These are phyloP conservation scores for Drosophila willistoni DNA, from an alignment of 1,140 invertebrate genomes.

Conservation along the genomic window DNA sequence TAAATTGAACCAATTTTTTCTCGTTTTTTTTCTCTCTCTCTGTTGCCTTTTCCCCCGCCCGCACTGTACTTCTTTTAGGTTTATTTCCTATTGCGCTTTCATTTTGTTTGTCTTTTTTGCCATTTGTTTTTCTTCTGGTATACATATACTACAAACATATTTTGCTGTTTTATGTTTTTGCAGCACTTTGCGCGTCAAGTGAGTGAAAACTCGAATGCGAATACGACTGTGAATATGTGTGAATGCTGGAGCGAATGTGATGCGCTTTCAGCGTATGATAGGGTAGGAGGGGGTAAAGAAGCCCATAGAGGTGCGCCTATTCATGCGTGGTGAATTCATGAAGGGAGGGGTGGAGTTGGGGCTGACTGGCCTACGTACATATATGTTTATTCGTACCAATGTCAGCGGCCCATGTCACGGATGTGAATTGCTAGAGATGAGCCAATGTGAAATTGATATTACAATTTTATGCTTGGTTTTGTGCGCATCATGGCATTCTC, in stretches of 20 bases:
- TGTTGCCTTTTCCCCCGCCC: neutral
- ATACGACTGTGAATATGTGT: constrained; percentile 38
- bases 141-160: constrained; percentile 47
- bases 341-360: neutral
- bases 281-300: too few relatives aligned
- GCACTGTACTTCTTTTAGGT: neutral
- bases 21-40: constrained; percentile 30
- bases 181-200: constrained; percentile 78
- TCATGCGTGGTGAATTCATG: constrained; percentile 55
- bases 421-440: constrained; percentile 16
- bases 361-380: neutral
- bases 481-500: neutral
- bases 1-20: constrained; percentile 78
- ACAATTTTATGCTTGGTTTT: constrained; percentile 14
- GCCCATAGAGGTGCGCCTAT: constrained; percentile 51
- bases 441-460: constrained; percentile 21
- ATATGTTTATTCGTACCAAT: neutral
- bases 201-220: constrained; percentile 67
- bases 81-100: constrained; percentile 60
- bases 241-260: constrained; percentile 36
- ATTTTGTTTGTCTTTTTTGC: constrained; percentile 65
- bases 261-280: constrained; percentile 59
- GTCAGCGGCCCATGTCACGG: constrained; percentile 1
- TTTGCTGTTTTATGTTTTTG: constrained; percentile 65
- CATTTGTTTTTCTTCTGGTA: constrained; percentile 25